Percentiles rank a stretch among this genome's conserved stretches.
Conservation (phyloP, 2,797 vertebrate species). For the Anniella stebbinsi region DNA sequence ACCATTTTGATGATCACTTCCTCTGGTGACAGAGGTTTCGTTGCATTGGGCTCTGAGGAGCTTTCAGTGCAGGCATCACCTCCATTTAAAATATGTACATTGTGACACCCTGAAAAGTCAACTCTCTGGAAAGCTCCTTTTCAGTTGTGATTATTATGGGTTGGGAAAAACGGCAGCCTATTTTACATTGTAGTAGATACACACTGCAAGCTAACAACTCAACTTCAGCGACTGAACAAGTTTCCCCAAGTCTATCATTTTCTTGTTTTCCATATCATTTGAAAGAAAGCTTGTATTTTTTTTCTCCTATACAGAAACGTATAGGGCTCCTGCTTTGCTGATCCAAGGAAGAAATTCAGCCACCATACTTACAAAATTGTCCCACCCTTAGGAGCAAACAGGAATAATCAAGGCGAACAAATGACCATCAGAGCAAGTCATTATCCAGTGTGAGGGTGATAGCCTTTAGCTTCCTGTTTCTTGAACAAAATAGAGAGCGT, state of each 20-base stretch:
- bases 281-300: not conserved
- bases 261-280: conserved; percentile 1
- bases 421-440: not conserved
- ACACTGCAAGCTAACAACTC: too few relatives aligned
- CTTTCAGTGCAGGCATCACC: too few relatives aligned
- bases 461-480: not conserved
- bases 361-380: not conserved
- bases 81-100: too few relatives aligned
- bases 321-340: conserved; percentile 11
- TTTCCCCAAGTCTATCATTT: not conserved
- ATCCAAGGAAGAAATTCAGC: not conserved
- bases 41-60: too few relatives aligned
- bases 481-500: not conserved
- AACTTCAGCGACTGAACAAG: too few relatives aligned
- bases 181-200: not conserved
- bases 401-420: not conserved
- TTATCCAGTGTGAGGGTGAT: not conserved
- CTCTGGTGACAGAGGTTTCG: too few relatives aligned
- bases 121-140: too few relatives aligned
- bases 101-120: too few relatives aligned
- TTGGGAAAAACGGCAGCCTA: not conserved
- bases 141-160: too few relatives aligned
- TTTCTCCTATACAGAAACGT: conserved; percentile 9
- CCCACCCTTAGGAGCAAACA: not conserved
- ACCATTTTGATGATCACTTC: too few relatives aligned